These are phyloP conservation scores for Sorex maritimensis DNA, from an alignment of 2,797 vertebrate species.

Conservation along the genomic window DNA sequence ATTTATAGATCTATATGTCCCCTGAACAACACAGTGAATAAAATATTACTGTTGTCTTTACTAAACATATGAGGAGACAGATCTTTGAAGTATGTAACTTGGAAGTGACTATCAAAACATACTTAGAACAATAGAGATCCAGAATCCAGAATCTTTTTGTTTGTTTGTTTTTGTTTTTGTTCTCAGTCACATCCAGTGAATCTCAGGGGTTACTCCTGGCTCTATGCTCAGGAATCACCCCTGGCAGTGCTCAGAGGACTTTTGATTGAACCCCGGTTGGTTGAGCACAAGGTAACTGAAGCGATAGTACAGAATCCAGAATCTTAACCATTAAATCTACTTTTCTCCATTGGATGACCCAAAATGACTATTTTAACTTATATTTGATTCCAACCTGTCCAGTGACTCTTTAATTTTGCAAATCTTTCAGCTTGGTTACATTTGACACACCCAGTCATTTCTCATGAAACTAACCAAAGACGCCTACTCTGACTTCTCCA, in stretches of 20 bases:
- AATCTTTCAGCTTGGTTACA: not conserved
- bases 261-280: no score
- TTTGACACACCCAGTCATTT: not conserved
- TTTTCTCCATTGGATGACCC: constrained; percentile 2
- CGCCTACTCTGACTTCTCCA: not conserved
- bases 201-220: no score
- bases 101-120: constrained; percentile 49
- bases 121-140: constrained; percentile 18
- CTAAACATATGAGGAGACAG: constrained; percentile 62
- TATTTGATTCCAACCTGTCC: not conserved
- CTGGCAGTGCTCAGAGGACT: no score
- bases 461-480: not conserved
- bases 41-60: not conserved
- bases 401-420: not conserved
- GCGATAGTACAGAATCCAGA: not conserved
- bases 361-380: not conserved
- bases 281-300: no score
- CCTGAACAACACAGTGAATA: constrained; percentile 34
- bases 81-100: constrained; percentile 27
- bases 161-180: no score
- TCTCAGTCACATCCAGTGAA: no score
- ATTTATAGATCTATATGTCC: constrained; percentile 19
- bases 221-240: no score
- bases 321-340: not conserved
- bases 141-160: not conserved